Evolutionary conservation across 1,140 invertebrate species (phyloP).

Genomic region (Aphis craccivora): DNA sequence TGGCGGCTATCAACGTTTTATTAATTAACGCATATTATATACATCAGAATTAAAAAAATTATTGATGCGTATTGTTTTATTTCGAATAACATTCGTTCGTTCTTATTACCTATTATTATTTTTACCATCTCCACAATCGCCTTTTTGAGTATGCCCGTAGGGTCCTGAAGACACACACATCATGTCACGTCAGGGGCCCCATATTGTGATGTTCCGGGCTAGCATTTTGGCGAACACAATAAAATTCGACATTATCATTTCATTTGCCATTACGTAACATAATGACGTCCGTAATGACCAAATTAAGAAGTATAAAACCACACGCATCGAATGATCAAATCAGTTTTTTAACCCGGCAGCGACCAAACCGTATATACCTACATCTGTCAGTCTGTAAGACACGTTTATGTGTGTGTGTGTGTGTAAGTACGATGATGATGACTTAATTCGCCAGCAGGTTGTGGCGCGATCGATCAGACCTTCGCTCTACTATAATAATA

Average conservation of each 20-base stretch:
- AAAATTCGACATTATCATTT: slow-evolving; percentile 25
- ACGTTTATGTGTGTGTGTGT: neutral
- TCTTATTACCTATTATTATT: neutral
- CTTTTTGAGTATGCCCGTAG: neutral
- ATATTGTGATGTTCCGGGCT: neutral
- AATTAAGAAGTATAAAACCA: slow-evolving; percentile 46
- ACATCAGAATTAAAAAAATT: neutral
- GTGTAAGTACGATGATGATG: slow-evolving; percentile 12
- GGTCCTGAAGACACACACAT: neutral
- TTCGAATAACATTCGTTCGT: neutral
- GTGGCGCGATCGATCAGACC: neutral
- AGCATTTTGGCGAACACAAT: slow-evolving; percentile 48
- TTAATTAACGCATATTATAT: neutral
- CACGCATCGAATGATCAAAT: slow-evolving; percentile 51
- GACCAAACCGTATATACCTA: neutral
- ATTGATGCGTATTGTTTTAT: neutral
- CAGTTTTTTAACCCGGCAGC: slow-evolving; percentile 55
- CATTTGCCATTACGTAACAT: slow-evolving; percentile 40
- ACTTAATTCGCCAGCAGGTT: slow-evolving; percentile 42
- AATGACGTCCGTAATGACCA: slow-evolving; percentile 48
- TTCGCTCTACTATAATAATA: neutral
- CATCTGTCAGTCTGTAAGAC: neutral
- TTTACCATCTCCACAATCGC: too few species aligned
- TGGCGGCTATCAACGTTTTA: neutral
- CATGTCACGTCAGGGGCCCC: neutral